Base-by-base conservation (phyloP, 92 coral and sea anemone species). In the Heliopora coerulea region DNA sequence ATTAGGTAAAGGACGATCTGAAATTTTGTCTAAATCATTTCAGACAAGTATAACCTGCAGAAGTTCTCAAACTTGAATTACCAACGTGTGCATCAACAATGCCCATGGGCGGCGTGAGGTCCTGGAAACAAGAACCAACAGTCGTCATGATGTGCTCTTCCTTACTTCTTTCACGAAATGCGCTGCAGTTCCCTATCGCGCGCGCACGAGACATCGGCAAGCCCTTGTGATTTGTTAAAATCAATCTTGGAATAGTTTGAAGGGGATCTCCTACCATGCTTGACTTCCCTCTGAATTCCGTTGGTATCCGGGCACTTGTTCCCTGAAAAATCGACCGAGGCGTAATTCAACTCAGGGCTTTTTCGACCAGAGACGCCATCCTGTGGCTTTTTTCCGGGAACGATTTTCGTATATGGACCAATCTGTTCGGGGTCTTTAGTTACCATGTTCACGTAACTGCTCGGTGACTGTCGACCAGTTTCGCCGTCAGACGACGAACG, bases 161-260 rank as follows among this genome's bases (percentile, higher is more conserved):
- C n/a, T n/a, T n/a, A n/a, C 37, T 61, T 29, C 5, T 39, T 29
- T 61, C 32, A 18, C 35, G 15, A 61, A 31, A 54, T 23, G 52
- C 52, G 17, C 14, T 68, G 75, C 1, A 49, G 56, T 35, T 68
- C 23, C 10, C 59, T 37, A 26, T 68, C 75, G 30, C 75, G 75
- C 17, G 75, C 15, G 75, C 60, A 49, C 35, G 75, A 68, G 0
- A 68, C 33, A 14, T 68, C 59, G 4, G 59, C 75, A 48, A 93
- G 79, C 15, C 96, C 98, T 49, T 87, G 83, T 10, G 98, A 93
- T 68, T 84, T 87, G 12, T 89, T 85, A 39, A 89, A 89, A 75
- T 93, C 98, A 25, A 93, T 81, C 56, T 83, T 96, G 9, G 87
- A 86, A 33, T 93, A 93, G 0, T 68, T 68, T 31, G 61, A 56